phyloP scores from a whole-genome alignment of 2,888 invertebrate species.

The Eupeodes latifasciatus region DNA sequence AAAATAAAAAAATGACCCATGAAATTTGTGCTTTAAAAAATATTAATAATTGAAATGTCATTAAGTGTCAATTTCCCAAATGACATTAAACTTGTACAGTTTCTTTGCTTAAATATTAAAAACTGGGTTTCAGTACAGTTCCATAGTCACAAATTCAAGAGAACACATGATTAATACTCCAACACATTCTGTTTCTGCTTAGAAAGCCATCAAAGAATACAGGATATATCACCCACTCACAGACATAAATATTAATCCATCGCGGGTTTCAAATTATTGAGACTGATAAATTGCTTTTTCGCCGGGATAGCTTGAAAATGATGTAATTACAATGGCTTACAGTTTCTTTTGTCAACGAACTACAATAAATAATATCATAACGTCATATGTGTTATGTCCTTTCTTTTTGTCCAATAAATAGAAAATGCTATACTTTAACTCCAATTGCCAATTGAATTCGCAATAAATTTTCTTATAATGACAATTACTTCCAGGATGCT shows the following conservation, averaged over 20 bases:
- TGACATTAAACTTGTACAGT: not conserved
- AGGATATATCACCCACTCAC: not conserved
- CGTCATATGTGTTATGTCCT: constrained; percentile 63
- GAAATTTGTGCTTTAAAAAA: not conserved
- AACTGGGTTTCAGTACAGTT: not conserved
- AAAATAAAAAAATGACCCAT: not conserved
- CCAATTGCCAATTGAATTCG: constrained; percentile 64
- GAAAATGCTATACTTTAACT: constrained; percentile 55
- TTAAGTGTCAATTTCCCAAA: not conserved
- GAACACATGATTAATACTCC: not conserved
- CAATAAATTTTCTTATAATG: constrained; percentile 68
- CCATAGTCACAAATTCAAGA: too few species aligned
- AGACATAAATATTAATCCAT: not conserved
- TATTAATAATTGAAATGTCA: not conserved
- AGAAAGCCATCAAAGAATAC: too few species aligned
- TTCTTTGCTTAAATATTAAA: not conserved
- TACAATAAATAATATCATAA: constrained; percentile 57
- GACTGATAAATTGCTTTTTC: constrained; percentile 9
- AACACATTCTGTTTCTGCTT: not conserved
- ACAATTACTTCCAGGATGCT: constrained; percentile 72
- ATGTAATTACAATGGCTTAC: constrained; percentile 47
- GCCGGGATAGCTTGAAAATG: not conserved
- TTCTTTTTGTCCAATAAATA: constrained; percentile 34
- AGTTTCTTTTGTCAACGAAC: constrained; percentile 58
- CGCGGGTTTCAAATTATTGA: not conserved